Base-by-base conservation (phyloP, 2,113 vertebrate genomes). In the Aphyosemion australe region DNA sequence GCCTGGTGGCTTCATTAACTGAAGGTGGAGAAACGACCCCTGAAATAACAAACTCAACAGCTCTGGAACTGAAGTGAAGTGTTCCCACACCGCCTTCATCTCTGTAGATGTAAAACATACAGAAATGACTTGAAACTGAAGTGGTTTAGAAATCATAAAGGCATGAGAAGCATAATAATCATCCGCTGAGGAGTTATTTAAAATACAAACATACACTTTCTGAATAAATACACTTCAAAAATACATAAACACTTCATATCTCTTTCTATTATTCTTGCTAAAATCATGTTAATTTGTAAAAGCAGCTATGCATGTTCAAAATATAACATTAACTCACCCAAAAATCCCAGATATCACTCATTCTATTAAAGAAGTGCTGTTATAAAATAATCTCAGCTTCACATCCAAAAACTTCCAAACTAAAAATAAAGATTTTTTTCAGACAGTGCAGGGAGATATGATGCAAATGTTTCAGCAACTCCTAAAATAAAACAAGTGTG, bases 171-270 rank as follows among this genome's bases (percentile, higher is more conserved):
- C n/a, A 45, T 18, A 75, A 68, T 63, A 64, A 76, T 46, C 43
- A 39, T 64, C 76, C 26, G 52, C 49, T 34, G 55, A 74, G 20
- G 51, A 79, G 61, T 87, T 86, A 74, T 79, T 88, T 42, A 74
- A 85, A 89, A 89, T 74, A 84, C 74, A 74, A 74, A 83, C 64
- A 51, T 80, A 68, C 61, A 78, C 67, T 80, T 82, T 69, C 78
- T 60, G 66, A 91, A 92, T 92, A 93, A 92, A 92, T 92, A 91
- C 20, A 71, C 82, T 86, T 84, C 8, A 87, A 92, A 93, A 93
- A 91, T 91, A 90, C 78, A 83, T 76, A 77, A 83, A 49, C 84
- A 72, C 80, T 63, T 56, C 34, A 19, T 19, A 69, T 80, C n/a
- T 75, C 74, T 70, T 61, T 15, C 47, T 55, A 41, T 51, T 47